phyloP scores from a whole-genome alignment of 2,888 invertebrate species.

The Lasioglossum zephyrum region DNA sequence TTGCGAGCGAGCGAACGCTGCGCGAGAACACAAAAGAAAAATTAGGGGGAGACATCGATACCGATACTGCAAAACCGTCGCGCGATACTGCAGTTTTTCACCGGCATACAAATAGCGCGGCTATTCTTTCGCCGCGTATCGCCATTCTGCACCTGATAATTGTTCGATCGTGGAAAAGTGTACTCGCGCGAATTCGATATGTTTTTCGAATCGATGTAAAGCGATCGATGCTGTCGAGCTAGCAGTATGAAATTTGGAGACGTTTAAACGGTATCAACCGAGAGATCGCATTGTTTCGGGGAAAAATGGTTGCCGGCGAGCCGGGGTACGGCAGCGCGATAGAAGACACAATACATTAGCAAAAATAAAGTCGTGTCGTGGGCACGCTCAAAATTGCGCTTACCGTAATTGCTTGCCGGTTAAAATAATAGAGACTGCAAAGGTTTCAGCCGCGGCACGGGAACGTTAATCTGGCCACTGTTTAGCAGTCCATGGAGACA shows the following conservation, averaged over 20 bases:
- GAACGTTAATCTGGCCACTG: slow-evolving; percentile 57
- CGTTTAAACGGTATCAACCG: not conserved
- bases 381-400: slow-evolving; percentile 31
- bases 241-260: not conserved
- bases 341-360: slow-evolving; percentile 13
- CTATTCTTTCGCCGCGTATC: not conserved
- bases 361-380: slow-evolving; percentile 4
- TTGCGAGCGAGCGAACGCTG: not conserved
- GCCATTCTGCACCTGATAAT: not conserved
- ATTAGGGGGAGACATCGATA: not conserved
- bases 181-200: not conserved
- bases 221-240: not conserved
- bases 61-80: not conserved
- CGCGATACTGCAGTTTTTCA: not conserved
- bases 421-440: slow-evolving; percentile 46
- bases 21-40: not conserved
- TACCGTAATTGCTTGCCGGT: slow-evolving; percentile 39
- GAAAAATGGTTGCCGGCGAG: not conserved
- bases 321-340: not conserved
- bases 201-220: not conserved
- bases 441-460: slow-evolving; percentile 15
- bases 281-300: not conserved
- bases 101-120: not conserved
- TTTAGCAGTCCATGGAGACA: slow-evolving; percentile 47
- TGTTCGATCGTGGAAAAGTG: not conserved